Evolutionary conservation across 2,888 invertebrate species (phyloP).

Genomic region (Slavum lentiscoides): DNA sequence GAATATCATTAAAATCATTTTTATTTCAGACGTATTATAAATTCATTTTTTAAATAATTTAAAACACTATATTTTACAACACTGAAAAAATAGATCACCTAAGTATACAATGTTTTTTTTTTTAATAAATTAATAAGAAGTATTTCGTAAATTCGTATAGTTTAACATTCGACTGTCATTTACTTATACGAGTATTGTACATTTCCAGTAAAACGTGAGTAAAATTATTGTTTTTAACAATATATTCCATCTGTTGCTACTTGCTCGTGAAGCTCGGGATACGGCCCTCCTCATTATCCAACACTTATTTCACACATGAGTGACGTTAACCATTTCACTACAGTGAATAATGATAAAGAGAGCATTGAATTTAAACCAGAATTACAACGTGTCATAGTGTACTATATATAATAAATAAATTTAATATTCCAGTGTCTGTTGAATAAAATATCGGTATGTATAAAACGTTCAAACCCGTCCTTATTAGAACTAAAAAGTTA

Average conservation of each 20-base stretch:
- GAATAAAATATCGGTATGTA: neutral
- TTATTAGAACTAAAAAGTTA: too few species aligned
- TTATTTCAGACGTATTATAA: too few species aligned
- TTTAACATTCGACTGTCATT: too few species aligned
- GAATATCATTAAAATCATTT: too few species aligned
- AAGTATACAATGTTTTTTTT: too few species aligned
- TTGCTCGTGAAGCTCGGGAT: neutral
- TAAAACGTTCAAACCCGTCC: neutral
- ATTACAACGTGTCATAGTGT: neutral
- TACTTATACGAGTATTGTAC: neutral
- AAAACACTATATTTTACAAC: too few species aligned
- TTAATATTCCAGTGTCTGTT: neutral
- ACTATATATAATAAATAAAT: neutral
- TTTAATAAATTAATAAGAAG: too few species aligned
- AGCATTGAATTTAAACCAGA: neutral
- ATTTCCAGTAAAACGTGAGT: neutral
- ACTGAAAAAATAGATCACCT: too few species aligned
- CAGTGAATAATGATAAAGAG: neutral
- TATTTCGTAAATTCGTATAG: too few species aligned
- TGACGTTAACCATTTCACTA: neutral
- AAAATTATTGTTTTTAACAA: neutral
- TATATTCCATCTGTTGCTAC: neutral
- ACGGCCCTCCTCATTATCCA: neutral
- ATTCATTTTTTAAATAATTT: too few species aligned
- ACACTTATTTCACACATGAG: neutral